Evolutionary conservation across 2,888 invertebrate species (phyloP).

Genomic region (Andrena bucephala): DNA sequence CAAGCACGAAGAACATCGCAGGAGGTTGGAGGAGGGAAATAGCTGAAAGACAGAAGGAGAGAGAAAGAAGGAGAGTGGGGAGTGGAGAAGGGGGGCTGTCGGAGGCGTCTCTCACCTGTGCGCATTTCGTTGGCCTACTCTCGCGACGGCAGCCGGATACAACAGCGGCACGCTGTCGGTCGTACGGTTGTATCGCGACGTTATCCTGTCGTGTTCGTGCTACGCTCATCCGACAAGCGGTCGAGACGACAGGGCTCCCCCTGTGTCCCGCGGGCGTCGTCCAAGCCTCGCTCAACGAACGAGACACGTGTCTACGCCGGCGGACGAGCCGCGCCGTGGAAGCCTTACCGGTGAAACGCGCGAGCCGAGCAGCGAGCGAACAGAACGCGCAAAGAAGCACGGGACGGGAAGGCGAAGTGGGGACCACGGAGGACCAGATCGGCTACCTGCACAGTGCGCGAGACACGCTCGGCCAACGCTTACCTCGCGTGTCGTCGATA

Average conservation of each 20-base stretch:
- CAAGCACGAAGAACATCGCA: conserved; percentile 19
- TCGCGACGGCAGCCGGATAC: conserved; percentile 68
- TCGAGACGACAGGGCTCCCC: no score
- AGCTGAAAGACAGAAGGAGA: not conserved
- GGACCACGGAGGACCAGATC: conserved; percentile 34
- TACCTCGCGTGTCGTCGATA: conserved; percentile 25
- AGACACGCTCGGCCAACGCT: conserved; percentile 56
- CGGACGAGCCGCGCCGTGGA: conserved; percentile 19
- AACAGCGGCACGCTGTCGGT: conserved; percentile 52
- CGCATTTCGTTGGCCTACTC: conserved; percentile 79
- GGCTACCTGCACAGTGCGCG: conserved; percentile 37
- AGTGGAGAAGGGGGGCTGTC: conserved; percentile 41
- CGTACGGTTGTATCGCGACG: conserved; percentile 43
- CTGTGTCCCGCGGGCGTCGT: no score
- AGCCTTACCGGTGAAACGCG: conserved; percentile 54
- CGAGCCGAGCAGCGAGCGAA: conserved; percentile 28
- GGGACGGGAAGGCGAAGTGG: conserved; percentile 33
- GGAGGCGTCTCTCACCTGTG: conserved; percentile 78
- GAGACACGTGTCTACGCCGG: conserved; percentile 11
- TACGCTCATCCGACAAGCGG: no score
- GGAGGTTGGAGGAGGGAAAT: conserved; percentile 22
- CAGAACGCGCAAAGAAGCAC: conserved; percentile 35
- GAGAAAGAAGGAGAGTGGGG: conserved; percentile 28
- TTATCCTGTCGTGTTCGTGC: conserved; percentile 2
- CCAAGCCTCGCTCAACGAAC: not conserved